Conservation (phyloP, 2,113 vertebrate genomes). For the Dascyllus trimaculatus region DNA sequence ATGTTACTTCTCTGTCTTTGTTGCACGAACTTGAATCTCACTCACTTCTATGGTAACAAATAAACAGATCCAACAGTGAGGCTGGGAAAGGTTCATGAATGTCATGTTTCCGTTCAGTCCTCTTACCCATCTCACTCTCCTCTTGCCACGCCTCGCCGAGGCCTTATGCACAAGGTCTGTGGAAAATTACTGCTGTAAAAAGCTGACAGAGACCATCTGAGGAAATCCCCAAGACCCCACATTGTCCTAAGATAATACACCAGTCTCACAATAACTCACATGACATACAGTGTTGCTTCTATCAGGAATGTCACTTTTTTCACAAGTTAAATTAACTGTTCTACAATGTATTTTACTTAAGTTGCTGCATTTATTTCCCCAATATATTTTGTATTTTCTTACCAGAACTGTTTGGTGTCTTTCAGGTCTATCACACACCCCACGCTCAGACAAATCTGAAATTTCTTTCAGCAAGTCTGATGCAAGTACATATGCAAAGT, state of each 20-base stretch:
- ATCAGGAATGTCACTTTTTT: background rate
- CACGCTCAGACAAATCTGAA: conserved; percentile 86
- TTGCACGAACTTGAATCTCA: background rate
- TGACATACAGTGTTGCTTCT: background rate
- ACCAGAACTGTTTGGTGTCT: conserved; percentile 8
- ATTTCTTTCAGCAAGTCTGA: conserved; percentile 82
- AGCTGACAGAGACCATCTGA: conserved; percentile 71
- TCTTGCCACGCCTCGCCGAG: conserved; percentile 69
- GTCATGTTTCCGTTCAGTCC: conserved; percentile 50
- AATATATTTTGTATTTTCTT: background rate
- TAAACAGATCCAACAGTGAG: background rate
- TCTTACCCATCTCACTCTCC: conserved; percentile 43
- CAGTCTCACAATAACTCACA: background rate
- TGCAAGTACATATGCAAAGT: conserved; percentile 45
- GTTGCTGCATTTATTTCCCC: background rate
- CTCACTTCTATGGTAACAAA: background rate
- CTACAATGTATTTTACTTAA: background rate
- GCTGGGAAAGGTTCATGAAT: conserved; percentile 25
- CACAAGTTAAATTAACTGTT: background rate
- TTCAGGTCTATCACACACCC: conserved; percentile 85
- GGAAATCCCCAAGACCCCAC: conserved; percentile 70
- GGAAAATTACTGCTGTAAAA: conserved; percentile 83
- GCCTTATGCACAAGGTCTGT: conserved; percentile 66
- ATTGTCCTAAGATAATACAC: conserved; percentile 54
- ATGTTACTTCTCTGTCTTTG: conserved; percentile 8